Conservation (phyloP, 2,888 invertebrate species). For the Kryphioiulus occultus region DNA sequence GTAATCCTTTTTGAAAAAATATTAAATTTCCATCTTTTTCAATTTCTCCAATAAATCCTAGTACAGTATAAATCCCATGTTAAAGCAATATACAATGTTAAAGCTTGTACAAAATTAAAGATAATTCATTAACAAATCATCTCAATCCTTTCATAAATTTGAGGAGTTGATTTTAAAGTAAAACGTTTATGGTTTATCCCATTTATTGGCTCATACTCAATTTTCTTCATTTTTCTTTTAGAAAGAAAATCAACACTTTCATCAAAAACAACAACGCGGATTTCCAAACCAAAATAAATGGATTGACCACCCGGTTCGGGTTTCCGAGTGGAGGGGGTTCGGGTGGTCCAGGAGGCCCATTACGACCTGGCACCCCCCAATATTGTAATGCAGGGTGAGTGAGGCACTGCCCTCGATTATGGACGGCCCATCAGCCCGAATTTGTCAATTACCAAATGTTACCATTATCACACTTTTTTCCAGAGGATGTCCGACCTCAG, state of each 20-base stretch:
- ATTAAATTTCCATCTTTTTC: too few species aligned
- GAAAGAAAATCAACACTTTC: constrained; percentile 43
- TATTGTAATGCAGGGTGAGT: constrained; percentile 21
- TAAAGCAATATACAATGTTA: too few species aligned
- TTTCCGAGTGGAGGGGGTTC: not conserved
- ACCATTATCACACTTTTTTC: not conserved
- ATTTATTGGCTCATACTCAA: too few species aligned
- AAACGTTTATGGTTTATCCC: too few species aligned
- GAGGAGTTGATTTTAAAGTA: too few species aligned
- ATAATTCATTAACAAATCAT: too few species aligned
- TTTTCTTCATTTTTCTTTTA: not conserved
- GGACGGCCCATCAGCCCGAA: not conserved
- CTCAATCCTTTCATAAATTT: too few species aligned
- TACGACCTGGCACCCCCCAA: constrained; percentile 40
- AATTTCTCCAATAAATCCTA: too few species aligned
- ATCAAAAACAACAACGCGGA: constrained; percentile 45
- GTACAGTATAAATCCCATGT: too few species aligned
- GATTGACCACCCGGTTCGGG: constrained; percentile 14
- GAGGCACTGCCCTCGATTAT: not conserved
- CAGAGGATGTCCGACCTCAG: constrained; percentile 37
- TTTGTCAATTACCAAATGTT: not conserved
- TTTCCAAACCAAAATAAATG: constrained; percentile 40
- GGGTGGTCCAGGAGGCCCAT: not conserved
- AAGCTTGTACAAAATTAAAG: too few species aligned
- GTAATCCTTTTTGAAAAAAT: too few species aligned